Conservation (phyloP, 2,113 vertebrate species). For the Takifugu flavidus region DNA sequence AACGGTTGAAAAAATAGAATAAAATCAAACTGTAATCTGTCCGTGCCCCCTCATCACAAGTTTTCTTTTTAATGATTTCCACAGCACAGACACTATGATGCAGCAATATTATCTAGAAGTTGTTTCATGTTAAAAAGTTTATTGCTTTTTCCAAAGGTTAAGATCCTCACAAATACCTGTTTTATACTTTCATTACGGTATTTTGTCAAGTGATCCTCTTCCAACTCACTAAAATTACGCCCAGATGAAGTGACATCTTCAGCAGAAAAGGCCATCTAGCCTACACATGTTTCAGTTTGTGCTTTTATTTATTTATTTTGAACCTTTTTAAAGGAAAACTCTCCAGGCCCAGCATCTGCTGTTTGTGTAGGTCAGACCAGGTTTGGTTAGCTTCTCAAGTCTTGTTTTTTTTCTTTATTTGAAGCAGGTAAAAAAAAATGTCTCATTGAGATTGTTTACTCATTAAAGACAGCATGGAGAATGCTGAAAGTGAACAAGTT, state of each 20-base stretch:
- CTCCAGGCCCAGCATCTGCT: conserved; percentile 9
- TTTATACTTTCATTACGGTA: not conserved
- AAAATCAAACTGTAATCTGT: not conserved
- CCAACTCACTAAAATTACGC: conserved; percentile 16
- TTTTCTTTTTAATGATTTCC: no score
- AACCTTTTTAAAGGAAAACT: conserved; percentile 2
- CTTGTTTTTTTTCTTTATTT: not conserved
- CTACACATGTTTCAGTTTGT: not conserved
- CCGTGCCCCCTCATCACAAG: no score
- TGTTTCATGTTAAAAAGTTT: no score
- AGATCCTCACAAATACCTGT: not conserved
- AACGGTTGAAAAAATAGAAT: not conserved
- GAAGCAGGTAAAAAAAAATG: conserved; percentile 26
- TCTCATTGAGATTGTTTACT: conserved; percentile 20
- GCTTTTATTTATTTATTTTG: conserved; percentile 9
- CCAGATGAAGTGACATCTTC: conserved; percentile 6
- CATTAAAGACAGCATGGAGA: conserved; percentile 24
- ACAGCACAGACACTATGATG: no score
- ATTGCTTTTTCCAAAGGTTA: no score
- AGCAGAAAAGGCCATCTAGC: conserved; percentile 5
- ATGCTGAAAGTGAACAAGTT: conserved; percentile 25
- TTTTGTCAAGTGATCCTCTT: conserved; percentile 3
- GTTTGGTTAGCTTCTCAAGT: conserved; percentile 8
- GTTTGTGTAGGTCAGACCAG: conserved; percentile 15
- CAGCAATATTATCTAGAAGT: no score